Conservation (phyloP, 1,140 invertebrate genomes). For the Lineus longissimus region DNA sequence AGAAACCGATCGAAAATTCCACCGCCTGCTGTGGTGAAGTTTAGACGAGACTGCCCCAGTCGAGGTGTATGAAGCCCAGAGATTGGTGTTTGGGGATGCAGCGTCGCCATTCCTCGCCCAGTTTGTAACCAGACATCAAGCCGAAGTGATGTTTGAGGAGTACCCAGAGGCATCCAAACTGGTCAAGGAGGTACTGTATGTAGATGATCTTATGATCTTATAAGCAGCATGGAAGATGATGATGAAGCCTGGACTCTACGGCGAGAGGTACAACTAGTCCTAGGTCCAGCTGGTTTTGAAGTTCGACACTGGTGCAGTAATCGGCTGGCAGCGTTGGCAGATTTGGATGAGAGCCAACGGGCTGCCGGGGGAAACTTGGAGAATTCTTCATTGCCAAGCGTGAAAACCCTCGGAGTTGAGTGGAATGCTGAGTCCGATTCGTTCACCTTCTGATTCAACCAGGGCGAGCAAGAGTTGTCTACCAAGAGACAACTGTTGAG, state of each 20-base stretch:
- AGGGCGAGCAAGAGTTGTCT: neutral
- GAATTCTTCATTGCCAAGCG: neutral
- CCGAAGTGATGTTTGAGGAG: neutral
- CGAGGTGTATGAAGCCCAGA: conserved; percentile 15
- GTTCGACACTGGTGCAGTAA: conserved; percentile 6
- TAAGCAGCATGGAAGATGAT: neutral
- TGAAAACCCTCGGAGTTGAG: neutral
- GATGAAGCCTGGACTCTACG: neutral
- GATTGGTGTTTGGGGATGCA: conserved; percentile 18
- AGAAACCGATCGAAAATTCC: conserved; percentile 7
- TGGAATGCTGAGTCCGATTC: conserved; percentile 17
- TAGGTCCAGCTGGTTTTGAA: neutral
- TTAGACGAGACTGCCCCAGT: neutral
- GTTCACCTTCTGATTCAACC: conserved; percentile 6
- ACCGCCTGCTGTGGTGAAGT: conserved; percentile 14
- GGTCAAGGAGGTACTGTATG: neutral
- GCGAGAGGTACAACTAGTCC: neutral
- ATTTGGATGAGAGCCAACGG: neutral
- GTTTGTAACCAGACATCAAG: conserved; percentile 6
- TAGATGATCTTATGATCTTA: conserved; percentile 1
- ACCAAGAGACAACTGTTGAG: conserved; percentile 3
- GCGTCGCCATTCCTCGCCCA: conserved; percentile 16
- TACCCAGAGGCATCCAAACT: neutral
- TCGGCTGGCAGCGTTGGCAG: neutral
- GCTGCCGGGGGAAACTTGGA: neutral